Percentiles rank a stretch among this genome's conserved stretches.
Conservation (phyloP, 2,113 vertebrate genomes). For the Recurvirostra avosetta region DNA sequence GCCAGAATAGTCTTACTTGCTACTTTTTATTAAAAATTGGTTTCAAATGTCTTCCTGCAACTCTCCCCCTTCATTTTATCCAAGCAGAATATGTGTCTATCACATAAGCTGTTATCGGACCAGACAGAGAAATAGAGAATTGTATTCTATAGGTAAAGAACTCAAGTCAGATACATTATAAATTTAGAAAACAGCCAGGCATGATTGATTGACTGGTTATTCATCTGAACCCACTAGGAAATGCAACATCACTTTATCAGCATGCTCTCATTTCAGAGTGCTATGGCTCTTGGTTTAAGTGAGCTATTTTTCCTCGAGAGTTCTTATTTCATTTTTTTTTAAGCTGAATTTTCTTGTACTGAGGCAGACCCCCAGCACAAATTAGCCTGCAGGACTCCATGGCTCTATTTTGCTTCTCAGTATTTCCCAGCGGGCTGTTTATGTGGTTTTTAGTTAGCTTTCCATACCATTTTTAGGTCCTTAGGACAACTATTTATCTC, state of each 20-base stretch:
- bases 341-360: background rate
- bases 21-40: background rate
- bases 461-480: background rate
- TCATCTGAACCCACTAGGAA: slow-evolving; percentile 31
- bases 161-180: background rate
- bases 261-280: slow-evolving; percentile 3
- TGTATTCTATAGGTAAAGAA: background rate
- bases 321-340: background rate
- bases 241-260: slow-evolving; percentile 14
- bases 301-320: background rate
- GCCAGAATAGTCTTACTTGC: background rate
- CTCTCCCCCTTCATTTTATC: background rate
- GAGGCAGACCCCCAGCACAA: background rate
- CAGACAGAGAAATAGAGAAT: slow-evolving; percentile 16
- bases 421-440: background rate
- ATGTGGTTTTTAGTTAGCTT: background rate
- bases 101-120: background rate
- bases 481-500: background rate
- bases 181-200: slow-evolving; percentile 16
- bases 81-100: background rate
- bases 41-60: background rate
- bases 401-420: background rate
- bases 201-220: slow-evolving; percentile 45
- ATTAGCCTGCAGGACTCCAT: background rate
- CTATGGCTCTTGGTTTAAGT: background rate